Base-by-base conservation (phyloP, 2,888 invertebrate species). In the Andrena bicolor region DNA sequence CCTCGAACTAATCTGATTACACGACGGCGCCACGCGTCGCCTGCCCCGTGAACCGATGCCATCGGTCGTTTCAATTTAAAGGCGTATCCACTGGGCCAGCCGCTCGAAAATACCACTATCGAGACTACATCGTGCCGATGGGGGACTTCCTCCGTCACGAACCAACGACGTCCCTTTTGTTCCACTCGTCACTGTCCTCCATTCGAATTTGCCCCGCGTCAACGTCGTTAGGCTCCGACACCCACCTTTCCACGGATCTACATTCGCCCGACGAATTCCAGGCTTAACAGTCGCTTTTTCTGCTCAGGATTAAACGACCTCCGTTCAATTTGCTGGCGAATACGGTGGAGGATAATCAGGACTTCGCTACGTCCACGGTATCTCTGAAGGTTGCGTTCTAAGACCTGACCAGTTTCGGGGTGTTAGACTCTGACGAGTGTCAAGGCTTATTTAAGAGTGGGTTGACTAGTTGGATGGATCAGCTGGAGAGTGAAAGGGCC, bases 1-100 rank as follows among this genome's bases (percentile, higher is more conserved):
- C 86, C 75, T 79, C 73, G 82, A 80, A 86, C 89, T 89, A 90
- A 90, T 90, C 86, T 87, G 83, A 89, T 90, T 89, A 90, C 69
- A 78, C 74, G 79, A 77, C 80, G 81, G 77, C 82, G 85, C 85
- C 85, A 86, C 86, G 86, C 83, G 83, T 86, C 86, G 86, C 77
- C 79, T 77, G 80, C 82, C 66, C 84, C 79, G 75, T 71, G 81
- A 83, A 72, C 35, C 84, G 84, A 83, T 86, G 85, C 79, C 87
- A 79, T 88, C 86, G 76, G 70, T 75, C 77, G 76, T 87, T 88
- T 87, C 83, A 80, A 87, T 88, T 88, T 80, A 77, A 81, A 83
- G 64, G 71, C 53, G 68, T 69, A 73, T 68, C 63, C 68, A 76
- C 60, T 58, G 56, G 70, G 28, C 72, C 68, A 61, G 51, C 28